phyloP scores from a whole-genome alignment of 2,888 invertebrate species.

The Vandiemenella viatica region DNA sequence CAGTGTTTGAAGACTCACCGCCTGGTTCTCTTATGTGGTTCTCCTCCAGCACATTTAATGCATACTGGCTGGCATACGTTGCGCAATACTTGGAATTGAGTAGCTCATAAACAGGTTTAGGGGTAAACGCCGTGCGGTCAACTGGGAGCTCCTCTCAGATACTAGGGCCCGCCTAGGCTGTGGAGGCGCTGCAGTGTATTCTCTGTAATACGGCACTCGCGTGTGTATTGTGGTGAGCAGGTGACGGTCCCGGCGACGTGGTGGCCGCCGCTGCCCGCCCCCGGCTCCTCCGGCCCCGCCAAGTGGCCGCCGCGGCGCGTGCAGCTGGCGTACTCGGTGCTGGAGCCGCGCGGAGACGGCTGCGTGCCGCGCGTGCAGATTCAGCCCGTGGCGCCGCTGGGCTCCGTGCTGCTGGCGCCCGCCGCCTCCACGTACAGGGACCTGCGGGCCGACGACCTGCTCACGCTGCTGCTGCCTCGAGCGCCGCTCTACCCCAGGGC shows the following conservation, averaged over 20 bases:
- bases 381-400: slow-evolving; percentile 39
- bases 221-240: slow-evolving; percentile 21
- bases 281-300: slow-evolving; percentile 38
- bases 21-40: too few relatives aligned
- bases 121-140: too few relatives aligned
- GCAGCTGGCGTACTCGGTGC: slow-evolving; percentile 70
- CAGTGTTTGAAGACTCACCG: too few relatives aligned
- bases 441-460: slow-evolving; percentile 64
- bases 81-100: too few relatives aligned
- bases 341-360: slow-evolving; percentile 60
- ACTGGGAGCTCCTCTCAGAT: too few relatives aligned
- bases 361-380: slow-evolving; percentile 62
- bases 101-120: too few relatives aligned
- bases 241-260: slow-evolving; percentile 76
- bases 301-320: slow-evolving; percentile 59
- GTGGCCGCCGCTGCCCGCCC: slow-evolving; percentile 64
- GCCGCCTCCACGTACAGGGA: slow-evolving; percentile 72
- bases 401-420: slow-evolving; percentile 53
- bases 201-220: too few relatives aligned
- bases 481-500: slow-evolving; percentile 80
- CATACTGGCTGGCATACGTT: too few relatives aligned
- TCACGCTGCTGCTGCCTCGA: slow-evolving; percentile 74
- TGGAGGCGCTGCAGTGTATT: too few relatives aligned
- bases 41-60: too few relatives aligned
- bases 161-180: too few relatives aligned